These are phyloP conservation scores for Hydropsyche tenuis DNA, from an alignment of 1,140 invertebrate species.

Conservation along the genomic window DNA sequence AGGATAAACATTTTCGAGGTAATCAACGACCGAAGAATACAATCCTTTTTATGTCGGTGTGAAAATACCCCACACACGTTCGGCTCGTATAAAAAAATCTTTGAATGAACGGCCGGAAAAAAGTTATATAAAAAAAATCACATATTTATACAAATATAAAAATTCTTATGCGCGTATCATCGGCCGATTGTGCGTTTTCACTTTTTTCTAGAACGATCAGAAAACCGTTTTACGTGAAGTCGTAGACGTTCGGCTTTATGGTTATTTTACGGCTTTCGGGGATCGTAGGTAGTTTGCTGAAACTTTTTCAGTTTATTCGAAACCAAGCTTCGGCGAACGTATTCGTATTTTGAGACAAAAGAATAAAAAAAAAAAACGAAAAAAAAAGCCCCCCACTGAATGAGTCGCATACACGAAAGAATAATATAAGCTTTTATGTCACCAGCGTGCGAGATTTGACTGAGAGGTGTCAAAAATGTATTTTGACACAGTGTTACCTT, in stretches of 20 bases:
- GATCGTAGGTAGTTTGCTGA: no score
- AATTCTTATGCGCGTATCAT: no score
- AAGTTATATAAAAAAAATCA: no score
- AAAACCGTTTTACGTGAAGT: no score
- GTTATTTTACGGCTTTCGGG: no score
- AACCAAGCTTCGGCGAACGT: neutral
- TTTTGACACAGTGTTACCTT: slow-evolving; percentile 35
- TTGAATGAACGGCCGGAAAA: no score
- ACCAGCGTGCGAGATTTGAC: slow-evolving; percentile 42
- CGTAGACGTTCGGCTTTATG: no score
- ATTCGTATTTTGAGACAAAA: slow-evolving; percentile 16
- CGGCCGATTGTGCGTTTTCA: no score
- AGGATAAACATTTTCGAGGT: slow-evolving; percentile 23
- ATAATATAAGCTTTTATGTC: slow-evolving; percentile 31
- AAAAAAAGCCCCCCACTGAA: slow-evolving; percentile 12
- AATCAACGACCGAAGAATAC: slow-evolving; percentile 23
- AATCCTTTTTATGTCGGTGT: slow-evolving; percentile 24
- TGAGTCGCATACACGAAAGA: slow-evolving; percentile 14
- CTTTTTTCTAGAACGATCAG: no score
- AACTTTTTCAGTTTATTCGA: neutral
- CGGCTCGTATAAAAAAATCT: no score
- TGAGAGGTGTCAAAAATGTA: slow-evolving; percentile 41
- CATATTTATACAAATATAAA: no score
- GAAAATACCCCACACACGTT: slow-evolving; percentile 23
- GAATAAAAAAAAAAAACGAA: slow-evolving; percentile 3